phyloP scores from a whole-genome alignment of 2,888 invertebrate genomes.

The Perizoma affinitatum region DNA sequence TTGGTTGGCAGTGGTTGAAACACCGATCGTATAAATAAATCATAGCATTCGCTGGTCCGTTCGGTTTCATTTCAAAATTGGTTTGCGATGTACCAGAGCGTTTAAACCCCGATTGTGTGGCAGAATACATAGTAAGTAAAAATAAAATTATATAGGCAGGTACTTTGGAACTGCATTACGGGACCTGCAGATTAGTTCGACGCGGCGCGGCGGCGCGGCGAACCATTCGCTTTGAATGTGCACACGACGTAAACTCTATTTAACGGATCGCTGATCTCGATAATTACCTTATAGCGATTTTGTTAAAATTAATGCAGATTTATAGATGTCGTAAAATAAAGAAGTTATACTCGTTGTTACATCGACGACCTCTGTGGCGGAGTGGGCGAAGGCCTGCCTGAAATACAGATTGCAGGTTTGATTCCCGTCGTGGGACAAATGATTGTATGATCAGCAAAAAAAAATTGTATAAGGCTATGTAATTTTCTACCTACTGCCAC shows the following conservation, averaged over 20 bases:
- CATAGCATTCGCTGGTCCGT: conserved; percentile 26
- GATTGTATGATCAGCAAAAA: too few species aligned
- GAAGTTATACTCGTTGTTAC: too few species aligned
- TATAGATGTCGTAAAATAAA: neutral
- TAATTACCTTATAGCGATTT: conserved; percentile 57
- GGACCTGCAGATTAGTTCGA: conserved; percentile 42
- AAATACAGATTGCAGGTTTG: too few species aligned
- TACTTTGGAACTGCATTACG: conserved; percentile 44
- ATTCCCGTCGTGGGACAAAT: too few species aligned
- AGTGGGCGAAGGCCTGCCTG: too few species aligned
- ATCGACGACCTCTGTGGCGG: too few species aligned
- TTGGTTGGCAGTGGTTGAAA: too few species aligned
- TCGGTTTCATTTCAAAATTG: conserved; percentile 33
- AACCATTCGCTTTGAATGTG: conserved; percentile 70
- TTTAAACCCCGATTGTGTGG: conserved; percentile 28
- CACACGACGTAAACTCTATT: conserved; percentile 63
- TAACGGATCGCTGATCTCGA: conserved; percentile 67
- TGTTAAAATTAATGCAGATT: neutral
- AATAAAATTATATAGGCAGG: too few species aligned
- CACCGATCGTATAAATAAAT: conserved; percentile 13
- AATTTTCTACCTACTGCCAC: too few species aligned
- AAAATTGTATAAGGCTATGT: too few species aligned
- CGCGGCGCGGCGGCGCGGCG: conserved; percentile 50
- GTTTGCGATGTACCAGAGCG: conserved; percentile 36
- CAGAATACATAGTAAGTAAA: too few species aligned